phyloP scores from a whole-genome alignment of 2,797 vertebrate genomes.

The Aviceda leuphotes region DNA sequence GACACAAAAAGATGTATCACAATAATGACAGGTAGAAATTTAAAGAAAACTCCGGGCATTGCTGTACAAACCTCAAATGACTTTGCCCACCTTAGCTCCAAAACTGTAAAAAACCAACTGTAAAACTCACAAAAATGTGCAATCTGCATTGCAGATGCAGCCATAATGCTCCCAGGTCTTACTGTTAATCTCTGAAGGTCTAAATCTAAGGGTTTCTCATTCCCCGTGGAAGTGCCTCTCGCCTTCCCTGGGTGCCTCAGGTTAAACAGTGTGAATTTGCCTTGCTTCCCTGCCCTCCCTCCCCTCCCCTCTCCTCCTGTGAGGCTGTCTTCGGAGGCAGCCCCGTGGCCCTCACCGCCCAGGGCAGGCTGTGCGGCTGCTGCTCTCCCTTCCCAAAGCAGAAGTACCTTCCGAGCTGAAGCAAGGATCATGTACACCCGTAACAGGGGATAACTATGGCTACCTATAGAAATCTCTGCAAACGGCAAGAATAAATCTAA shows the following conservation, averaged over 20 bases:
- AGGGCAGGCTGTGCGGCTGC: neutral
- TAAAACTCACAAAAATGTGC: neutral
- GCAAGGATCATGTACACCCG: rapidly evolving
- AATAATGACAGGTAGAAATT: neutral
- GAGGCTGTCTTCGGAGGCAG: neutral
- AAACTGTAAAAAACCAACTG: neutral
- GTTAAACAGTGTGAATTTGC: neutral
- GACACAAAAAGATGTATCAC: neutral
- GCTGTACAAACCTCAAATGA: neutral
- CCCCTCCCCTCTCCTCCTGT: neutral
- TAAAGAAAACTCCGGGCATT: neutral
- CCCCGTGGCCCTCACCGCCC: neutral
- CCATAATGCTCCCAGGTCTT: neutral
- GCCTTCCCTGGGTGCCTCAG: neutral
- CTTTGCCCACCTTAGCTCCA: neutral
- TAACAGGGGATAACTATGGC: neutral
- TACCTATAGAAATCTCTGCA: neutral
- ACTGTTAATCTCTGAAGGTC: neutral
- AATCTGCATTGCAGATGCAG: neutral
- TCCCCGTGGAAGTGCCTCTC: neutral
- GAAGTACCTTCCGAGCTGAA: neutral
- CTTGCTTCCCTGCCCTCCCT: neutral
- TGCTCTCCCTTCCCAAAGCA: neutral
- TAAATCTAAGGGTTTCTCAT: neutral
- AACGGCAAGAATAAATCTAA: neutral